Conservation (phyloP, 2,888 invertebrate genomes). For the Melanotus villosus region DNA sequence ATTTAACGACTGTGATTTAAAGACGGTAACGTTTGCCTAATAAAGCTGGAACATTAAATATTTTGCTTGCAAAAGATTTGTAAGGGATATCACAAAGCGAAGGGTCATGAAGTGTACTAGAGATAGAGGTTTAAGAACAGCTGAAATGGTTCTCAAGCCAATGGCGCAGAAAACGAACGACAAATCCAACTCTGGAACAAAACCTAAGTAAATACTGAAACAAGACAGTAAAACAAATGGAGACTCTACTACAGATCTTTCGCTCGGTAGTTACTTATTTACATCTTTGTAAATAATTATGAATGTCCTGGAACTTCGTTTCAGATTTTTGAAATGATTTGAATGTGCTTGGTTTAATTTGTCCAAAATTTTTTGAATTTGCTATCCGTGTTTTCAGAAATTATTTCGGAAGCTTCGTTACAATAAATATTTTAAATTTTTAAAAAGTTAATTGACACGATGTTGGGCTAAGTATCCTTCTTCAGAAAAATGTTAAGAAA, state of each 20-base stretch:
- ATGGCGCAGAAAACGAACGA: conserved; percentile 41
- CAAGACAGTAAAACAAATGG: conserved; percentile 26
- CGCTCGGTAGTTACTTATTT: conserved; percentile 12
- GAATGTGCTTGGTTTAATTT: too few species aligned
- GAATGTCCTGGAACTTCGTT: too few species aligned
- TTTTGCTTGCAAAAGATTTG: background rate
- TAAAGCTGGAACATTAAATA: background rate
- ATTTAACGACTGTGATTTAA: too few species aligned
- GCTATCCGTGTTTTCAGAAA: too few species aligned
- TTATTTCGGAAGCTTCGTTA: too few species aligned
- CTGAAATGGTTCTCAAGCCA: conserved; percentile 41
- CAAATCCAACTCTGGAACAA: conserved; percentile 32
- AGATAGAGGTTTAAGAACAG: conserved; percentile 38
- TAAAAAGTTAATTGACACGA: too few species aligned
- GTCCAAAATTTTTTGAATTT: too few species aligned
- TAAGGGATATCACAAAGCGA: conserved; percentile 14
- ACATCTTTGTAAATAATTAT: background rate
- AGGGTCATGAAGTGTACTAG: conserved; percentile 29
- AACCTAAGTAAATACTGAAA: conserved; percentile 34
- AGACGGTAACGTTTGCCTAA: background rate
- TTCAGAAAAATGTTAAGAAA: too few species aligned
- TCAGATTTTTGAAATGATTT: too few species aligned
- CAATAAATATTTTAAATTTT: too few species aligned
- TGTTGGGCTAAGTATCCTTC: too few species aligned
- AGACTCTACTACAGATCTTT: conserved; percentile 11